phyloP scores from a whole-genome alignment of 2,113 vertebrate species.

The Dryoscopus gambensis region DNA sequence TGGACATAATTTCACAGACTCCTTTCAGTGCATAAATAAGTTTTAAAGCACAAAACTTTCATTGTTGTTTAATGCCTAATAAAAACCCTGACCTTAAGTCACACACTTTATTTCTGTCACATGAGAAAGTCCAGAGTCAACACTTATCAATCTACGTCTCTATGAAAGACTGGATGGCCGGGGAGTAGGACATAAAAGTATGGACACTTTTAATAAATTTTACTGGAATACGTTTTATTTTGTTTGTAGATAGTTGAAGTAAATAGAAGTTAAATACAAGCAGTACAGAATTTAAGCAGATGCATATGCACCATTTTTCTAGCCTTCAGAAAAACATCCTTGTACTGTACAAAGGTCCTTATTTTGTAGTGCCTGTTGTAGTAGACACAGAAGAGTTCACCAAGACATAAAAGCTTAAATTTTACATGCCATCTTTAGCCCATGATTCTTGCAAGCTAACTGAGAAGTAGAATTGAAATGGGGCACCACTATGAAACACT shows the following conservation, averaged over 20 bases:
- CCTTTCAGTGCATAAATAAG: neutral
- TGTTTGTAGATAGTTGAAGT: neutral
- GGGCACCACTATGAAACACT: neutral
- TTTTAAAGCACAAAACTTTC: neutral
- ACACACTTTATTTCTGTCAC: neutral
- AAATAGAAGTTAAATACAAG: neutral
- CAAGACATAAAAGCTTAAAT: neutral
- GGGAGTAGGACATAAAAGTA: neutral
- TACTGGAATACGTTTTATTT: neutral
- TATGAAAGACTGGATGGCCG: rapidly evolving
- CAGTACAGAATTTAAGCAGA: neutral
- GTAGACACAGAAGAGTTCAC: neutral
- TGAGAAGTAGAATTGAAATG: neutral
- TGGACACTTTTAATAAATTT: neutral
- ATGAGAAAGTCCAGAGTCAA: neutral
- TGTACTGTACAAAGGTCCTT: neutral
- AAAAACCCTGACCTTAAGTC: neutral
- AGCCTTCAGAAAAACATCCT: neutral
- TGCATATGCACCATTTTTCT: neutral
- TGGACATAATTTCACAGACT: neutral
- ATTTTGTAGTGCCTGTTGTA: neutral
- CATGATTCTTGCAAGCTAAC: neutral
- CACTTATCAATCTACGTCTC: neutral
- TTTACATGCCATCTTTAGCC: neutral
- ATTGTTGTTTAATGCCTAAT: neutral